Percentiles rank a stretch among this genome's conserved stretches.
phyloP scores from a whole-genome alignment of 2,113 vertebrate genomes.

The Zootoca vivipara region DNA sequence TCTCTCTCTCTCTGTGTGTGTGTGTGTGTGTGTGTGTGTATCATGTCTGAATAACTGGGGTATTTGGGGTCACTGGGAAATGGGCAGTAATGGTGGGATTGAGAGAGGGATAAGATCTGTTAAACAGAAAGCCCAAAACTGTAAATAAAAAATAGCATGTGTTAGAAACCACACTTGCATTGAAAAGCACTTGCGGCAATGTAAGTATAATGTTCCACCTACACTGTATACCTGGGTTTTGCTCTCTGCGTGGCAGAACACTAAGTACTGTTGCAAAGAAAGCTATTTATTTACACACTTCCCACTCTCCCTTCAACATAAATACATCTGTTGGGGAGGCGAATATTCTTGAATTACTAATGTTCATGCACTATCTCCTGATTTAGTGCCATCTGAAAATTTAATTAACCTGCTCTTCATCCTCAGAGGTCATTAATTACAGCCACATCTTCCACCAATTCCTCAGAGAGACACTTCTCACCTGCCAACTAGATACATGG shows the following conservation, averaged over 20 bases:
- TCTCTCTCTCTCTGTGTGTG: too few relatives aligned
- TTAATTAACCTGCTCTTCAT: slow-evolving; percentile 12
- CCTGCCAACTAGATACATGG: accelerated
- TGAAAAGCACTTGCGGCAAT: accelerated
- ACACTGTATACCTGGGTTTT: accelerated
- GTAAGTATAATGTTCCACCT: background rate
- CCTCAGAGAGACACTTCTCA: background rate
- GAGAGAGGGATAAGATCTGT: background rate
- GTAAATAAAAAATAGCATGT: background rate
- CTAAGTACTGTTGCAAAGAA: background rate
- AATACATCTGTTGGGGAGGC: background rate
- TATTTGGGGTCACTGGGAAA: background rate
- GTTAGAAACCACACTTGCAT: background rate
- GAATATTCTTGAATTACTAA: background rate
- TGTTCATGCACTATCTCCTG: background rate
- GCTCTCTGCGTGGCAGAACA: background rate
- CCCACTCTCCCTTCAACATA: background rate
- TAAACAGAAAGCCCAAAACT: background rate
- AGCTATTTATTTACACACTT: background rate
- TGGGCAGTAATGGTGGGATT: background rate
- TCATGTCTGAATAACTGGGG: background rate
- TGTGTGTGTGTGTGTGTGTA: too few relatives aligned
- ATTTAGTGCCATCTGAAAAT: slow-evolving; percentile 13
- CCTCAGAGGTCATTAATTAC: slow-evolving; percentile 26
- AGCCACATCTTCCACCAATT: background rate